Conservation (phyloP, 2,797 vertebrate species). For the Paedocypris micromegethes region DNA sequence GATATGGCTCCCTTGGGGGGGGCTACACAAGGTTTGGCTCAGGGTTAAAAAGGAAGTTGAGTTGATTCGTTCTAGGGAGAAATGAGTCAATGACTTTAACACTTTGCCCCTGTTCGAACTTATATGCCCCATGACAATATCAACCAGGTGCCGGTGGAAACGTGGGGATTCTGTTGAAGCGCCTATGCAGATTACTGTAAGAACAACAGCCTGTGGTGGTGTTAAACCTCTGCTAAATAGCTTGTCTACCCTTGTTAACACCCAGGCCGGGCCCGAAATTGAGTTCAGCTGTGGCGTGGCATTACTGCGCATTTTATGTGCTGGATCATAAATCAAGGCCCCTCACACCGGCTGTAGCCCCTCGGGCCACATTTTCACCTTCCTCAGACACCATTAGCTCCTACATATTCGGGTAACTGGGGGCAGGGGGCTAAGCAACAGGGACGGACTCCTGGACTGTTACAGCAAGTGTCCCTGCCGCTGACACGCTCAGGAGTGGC, state of each 20-base stretch:
- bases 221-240: constrained; percentile 46
- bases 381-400: constrained; percentile 50
- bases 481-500: background rate
- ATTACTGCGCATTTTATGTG: constrained; percentile 50
- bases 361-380: constrained; percentile 51
- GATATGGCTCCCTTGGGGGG: constrained; percentile 32
- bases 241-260: constrained; percentile 53
- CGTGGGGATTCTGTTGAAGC: constrained; percentile 21
- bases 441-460: constrained; percentile 17
- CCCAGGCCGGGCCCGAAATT: constrained; percentile 46
- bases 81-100: constrained; percentile 60
- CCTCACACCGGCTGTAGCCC: constrained; percentile 40
- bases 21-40: constrained; percentile 23
- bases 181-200: constrained; percentile 42
- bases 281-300: constrained; percentile 52
- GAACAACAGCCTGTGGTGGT: constrained; percentile 44
- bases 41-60: constrained; percentile 35
- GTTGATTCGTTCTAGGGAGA: constrained; percentile 49
- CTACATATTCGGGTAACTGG: constrained; percentile 37
- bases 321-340: constrained; percentile 52
- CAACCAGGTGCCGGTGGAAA: constrained; percentile 8
- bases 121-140: constrained; percentile 29
- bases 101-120: constrained; percentile 42
- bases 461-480: constrained; percentile 35
- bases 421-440: constrained; percentile 6